Conservation (phyloP, 2,113 vertebrate genomes). For the Peromyscus polionotus region DNA sequence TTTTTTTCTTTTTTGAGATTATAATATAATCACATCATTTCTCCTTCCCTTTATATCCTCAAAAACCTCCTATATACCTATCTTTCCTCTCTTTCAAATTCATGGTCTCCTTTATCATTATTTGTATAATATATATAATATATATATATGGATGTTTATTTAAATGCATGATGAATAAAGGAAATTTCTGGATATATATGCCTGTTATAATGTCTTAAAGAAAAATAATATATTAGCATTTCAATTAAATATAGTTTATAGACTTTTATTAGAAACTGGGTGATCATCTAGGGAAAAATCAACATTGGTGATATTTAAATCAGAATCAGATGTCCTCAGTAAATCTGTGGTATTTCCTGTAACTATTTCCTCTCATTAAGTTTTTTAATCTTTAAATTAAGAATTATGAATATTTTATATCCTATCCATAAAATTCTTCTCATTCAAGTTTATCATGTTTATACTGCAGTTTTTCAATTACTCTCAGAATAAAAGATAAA, state of each 20-base stretch:
- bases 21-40: neutral
- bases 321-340: neutral
- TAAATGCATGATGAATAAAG: neutral
- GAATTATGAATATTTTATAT: slow-evolving; percentile 3
- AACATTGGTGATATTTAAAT: neutral
- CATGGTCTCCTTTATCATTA: neutral
- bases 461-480: neutral
- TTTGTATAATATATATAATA: neutral
- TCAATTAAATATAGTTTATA: neutral
- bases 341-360: neutral
- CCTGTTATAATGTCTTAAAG: neutral
- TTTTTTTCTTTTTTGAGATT: neutral
- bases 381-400: slow-evolving; percentile 31
- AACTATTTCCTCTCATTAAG: neutral
- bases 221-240: neutral
- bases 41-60: neutral
- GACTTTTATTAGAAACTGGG: neutral
- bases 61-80: neutral
- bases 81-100: neutral
- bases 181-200: neutral
- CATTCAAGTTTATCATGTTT: neutral
- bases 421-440: neutral
- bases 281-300: neutral
- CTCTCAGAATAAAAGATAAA: slow-evolving; percentile 12
- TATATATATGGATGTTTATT: neutral